A percentile compares a stretch with the other conserved stretches of the same genome.
Evolutionary conservation across 1,140 invertebrate species (phyloP).

Genomic region (Phthorimaea operculella): DNA sequence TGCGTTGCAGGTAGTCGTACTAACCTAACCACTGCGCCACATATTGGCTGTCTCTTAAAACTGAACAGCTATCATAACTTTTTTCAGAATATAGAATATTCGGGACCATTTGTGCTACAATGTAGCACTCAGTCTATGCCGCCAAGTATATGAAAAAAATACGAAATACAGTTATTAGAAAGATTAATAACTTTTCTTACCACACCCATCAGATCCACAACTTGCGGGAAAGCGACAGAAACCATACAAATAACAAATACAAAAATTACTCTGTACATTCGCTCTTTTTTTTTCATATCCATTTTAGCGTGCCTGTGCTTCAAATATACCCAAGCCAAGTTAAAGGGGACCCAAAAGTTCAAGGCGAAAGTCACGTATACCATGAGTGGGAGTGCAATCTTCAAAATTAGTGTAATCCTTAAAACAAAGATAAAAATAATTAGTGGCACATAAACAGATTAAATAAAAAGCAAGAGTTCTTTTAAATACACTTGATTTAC

Average conservation of each 20-base stretch:
- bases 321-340: slow-evolving; percentile 24
- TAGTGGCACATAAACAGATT: background rate
- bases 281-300: slow-evolving; percentile 10
- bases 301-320: background rate
- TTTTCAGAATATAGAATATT: too few relatives aligned
- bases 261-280: slow-evolving; percentile 15
- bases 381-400: slow-evolving; percentile 20
- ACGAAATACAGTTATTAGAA: too few relatives aligned
- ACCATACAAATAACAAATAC: slow-evolving; percentile 14
- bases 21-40: too few relatives aligned
- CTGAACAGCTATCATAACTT: too few relatives aligned
- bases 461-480: too few relatives aligned
- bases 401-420: slow-evolving; percentile 20
- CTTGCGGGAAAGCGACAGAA: slow-evolving; percentile 21
- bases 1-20: too few relatives aligned
- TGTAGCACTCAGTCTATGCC: too few relatives aligned
- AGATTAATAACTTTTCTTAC: slow-evolving; percentile 15
- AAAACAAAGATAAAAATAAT: slow-evolving; percentile 6
- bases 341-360: slow-evolving; percentile 29
- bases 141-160: too few relatives aligned
- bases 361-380: slow-evolving; percentile 26
- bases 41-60: too few relatives aligned
- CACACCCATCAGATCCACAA: slow-evolving; percentile 25
- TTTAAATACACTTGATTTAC: too few relatives aligned
- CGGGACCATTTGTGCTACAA: too few relatives aligned